A percentile compares a stretch with the other conserved stretches of the same genome.
phyloP scores from a whole-genome alignment of 2,797 vertebrate species.

The Euthynnus affinis region DNA sequence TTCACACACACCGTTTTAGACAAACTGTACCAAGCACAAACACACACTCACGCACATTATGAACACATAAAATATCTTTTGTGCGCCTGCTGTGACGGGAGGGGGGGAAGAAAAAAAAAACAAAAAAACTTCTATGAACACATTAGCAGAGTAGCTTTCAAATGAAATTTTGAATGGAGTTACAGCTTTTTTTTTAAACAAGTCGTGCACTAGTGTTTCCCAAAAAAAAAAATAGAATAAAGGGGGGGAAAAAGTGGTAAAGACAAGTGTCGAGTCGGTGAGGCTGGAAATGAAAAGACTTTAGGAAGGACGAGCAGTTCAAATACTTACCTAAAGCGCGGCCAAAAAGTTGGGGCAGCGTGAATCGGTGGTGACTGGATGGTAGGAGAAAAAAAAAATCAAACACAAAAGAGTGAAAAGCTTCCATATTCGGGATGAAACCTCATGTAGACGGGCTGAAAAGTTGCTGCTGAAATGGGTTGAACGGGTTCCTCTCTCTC shows the following conservation, averaged over 20 bases:
- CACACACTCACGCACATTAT: not conserved
- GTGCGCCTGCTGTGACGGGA: not conserved
- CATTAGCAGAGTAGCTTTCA: not conserved
- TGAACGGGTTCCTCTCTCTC: conserved; percentile 70
- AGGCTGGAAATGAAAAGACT: conserved; percentile 17
- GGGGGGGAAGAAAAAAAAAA: no score
- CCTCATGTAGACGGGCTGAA: conserved; percentile 68
- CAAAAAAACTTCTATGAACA: not conserved
- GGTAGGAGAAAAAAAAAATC: conserved; percentile 17
- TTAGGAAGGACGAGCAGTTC: conserved; percentile 24
- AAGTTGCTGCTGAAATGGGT: conserved; percentile 78
- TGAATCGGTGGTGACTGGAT: conserved; percentile 18
- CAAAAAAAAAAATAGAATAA: conserved; percentile 9
- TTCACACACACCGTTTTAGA: conserved; percentile 23
- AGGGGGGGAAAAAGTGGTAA: conserved; percentile 13
- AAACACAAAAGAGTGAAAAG: conserved; percentile 64
- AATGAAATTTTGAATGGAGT: not conserved
- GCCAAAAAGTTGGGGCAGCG: conserved; percentile 67
- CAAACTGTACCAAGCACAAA: conserved; percentile 31
- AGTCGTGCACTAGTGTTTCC: not conserved
- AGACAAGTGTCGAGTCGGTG: conserved; percentile 19
- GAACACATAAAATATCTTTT: conserved; percentile 9
- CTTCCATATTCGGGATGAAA: conserved; percentile 76
- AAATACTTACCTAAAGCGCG: conserved; percentile 83
- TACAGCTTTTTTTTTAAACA: conserved; percentile 1